Evolutionary conservation across 2,888 invertebrate species (phyloP).

Genomic region (Napeogenes sylphis): DNA sequence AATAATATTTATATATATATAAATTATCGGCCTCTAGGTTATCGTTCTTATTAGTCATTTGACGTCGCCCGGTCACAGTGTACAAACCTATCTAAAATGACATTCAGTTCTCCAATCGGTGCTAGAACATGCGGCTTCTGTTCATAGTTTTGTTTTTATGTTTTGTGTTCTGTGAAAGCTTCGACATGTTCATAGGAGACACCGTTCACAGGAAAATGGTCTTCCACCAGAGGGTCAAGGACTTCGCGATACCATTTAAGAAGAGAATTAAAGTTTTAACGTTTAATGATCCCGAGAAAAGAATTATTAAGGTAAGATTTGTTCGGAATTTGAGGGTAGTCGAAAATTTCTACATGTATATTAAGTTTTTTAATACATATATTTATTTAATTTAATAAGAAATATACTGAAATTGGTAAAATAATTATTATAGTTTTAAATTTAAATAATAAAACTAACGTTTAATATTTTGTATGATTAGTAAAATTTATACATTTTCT

Average conservation of each 20-base stretch:
- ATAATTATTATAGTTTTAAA: no score
- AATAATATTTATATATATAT: neutral
- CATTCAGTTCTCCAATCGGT: constrained; percentile 27
- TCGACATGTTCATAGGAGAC: constrained; percentile 69
- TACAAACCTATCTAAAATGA: constrained; percentile 31
- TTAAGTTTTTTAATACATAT: no score
- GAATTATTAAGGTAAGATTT: constrained; percentile 58
- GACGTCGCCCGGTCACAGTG: constrained; percentile 34
- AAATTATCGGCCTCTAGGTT: constrained; percentile 15
- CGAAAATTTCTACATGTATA: no score
- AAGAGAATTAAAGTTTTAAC: constrained; percentile 62
- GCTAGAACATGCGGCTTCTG: constrained; percentile 55
- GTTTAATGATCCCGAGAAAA: constrained; percentile 62
- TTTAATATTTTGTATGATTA: no score
- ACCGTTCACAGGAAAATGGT: constrained; percentile 72
- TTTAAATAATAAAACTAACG: no score
- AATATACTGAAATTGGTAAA: no score
- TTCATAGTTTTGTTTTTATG: constrained; percentile 45
- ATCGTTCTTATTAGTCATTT: constrained; percentile 38
- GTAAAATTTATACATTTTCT: no score
- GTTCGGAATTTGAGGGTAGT: neutral
- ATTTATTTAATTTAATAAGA: no score
- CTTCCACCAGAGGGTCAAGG: constrained; percentile 69
- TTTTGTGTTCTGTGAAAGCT: constrained; percentile 48
- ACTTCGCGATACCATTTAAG: constrained; percentile 70